Evolutionary conservation across 2,888 invertebrate genomes (phyloP).

Genomic region (Drosophila mayaguana): DNA sequence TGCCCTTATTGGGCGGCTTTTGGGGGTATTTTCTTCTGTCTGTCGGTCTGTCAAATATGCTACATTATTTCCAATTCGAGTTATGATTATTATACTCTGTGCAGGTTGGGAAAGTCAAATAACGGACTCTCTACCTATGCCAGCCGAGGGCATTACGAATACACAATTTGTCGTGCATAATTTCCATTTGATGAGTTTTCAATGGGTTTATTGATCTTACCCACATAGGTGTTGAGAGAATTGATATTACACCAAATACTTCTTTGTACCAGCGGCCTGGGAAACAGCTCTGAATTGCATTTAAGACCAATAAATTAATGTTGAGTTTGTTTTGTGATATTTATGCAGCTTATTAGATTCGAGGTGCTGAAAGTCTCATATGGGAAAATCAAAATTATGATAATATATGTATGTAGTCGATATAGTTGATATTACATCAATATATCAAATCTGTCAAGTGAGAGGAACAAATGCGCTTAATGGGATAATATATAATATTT

Average conservation of each 20-base stretch:
- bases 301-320: constrained; percentile 31
- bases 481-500: too few species aligned
- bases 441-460: too few species aligned
- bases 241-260: constrained; percentile 58
- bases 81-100: constrained; percentile 73
- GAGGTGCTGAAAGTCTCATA: constrained; percentile 7
- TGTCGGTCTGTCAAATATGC: constrained; percentile 31
- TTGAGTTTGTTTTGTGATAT: constrained; percentile 1
- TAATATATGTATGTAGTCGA: too few species aligned
- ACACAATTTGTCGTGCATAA: constrained; percentile 61
- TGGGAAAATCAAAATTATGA: background rate
- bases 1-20: constrained; percentile 71
- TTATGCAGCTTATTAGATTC: constrained; percentile 23
- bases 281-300: constrained; percentile 40
- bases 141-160: constrained; percentile 14
- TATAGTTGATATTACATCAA: too few species aligned
- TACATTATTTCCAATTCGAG: constrained; percentile 74
- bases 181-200: constrained; percentile 76
- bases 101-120: constrained; percentile 77
- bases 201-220: constrained; percentile 76
- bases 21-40: background rate
- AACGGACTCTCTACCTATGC: constrained; percentile 67
- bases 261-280: constrained; percentile 39
- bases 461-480: too few species aligned
- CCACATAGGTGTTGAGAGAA: constrained; percentile 66